Percentiles rank a stretch among this genome's conserved stretches.
These are phyloP conservation scores for Pluvialis apricaria DNA, from an alignment of 2,113 vertebrate genomes.

Conservation along the genomic window DNA sequence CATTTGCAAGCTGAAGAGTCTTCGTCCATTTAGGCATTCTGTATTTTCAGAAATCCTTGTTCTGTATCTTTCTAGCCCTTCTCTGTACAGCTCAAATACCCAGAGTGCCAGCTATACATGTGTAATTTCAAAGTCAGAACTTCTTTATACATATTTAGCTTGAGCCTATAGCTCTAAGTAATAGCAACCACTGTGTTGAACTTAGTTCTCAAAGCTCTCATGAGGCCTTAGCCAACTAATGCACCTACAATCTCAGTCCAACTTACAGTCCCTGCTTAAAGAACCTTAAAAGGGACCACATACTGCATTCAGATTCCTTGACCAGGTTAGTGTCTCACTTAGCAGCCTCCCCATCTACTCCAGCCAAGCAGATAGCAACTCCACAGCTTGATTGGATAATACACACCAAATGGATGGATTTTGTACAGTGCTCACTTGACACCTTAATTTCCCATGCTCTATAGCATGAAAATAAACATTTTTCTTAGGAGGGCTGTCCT, in stretches of 20 bases:
- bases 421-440: not conserved
- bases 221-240: not conserved
- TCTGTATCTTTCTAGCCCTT: not conserved
- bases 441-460: not conserved
- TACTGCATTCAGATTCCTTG: not conserved
- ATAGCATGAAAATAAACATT: not conserved
- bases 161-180: not conserved
- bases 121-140: not conserved
- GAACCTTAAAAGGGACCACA: not conserved
- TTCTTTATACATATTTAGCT: not conserved
- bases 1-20: not conserved
- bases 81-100: not conserved
- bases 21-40: not conserved
- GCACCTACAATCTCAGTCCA: not conserved
- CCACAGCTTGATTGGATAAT: not conserved
- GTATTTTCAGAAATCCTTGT: not conserved
- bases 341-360: not conserved
- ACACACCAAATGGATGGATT: not conserved
- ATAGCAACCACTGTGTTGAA: not conserved
- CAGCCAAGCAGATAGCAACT: not conserved
- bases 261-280: not conserved
- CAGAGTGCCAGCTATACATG: not conserved
- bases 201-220: not conserved
- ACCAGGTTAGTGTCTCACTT: not conserved
- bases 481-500: not conserved